Percentiles rank a stretch among this genome's conserved stretches.
Evolutionary conservation across 2,888 invertebrate species (phyloP).

Genomic region (Yponomeuta cagnagella): DNA sequence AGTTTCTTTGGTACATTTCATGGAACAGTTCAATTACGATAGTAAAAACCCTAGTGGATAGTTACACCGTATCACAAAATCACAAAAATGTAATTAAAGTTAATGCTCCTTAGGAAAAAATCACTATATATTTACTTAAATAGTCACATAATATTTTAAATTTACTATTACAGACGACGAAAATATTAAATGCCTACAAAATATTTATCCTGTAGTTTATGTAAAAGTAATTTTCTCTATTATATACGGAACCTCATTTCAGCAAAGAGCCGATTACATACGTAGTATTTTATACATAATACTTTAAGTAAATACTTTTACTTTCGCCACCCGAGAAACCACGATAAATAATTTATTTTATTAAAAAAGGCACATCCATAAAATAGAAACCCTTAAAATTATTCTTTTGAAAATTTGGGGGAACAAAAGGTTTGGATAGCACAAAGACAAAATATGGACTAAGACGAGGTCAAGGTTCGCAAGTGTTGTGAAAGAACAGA

Average conservation of each 20-base stretch:
- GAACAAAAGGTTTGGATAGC: neutral
- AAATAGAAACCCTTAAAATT: conserved; percentile 21
- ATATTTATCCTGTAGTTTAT: neutral
- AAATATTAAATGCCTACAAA: neutral
- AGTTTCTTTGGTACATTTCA: neutral
- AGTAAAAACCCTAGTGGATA: neutral
- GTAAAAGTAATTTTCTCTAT: neutral
- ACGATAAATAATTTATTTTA: conserved; percentile 23
- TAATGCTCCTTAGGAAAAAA: too few relatives aligned
- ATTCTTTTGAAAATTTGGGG: neutral
- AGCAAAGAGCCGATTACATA: too few relatives aligned
- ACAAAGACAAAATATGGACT: neutral
- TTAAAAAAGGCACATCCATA: conserved; percentile 61
- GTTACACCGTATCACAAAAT: neutral
- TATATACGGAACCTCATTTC: neutral
- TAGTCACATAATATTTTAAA: too few relatives aligned
- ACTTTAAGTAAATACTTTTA: conserved; percentile 4
- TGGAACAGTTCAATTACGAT: neutral
- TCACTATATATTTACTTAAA: too few relatives aligned
- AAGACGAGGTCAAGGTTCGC: neutral
- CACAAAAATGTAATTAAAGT: neutral
- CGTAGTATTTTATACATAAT: neutral
- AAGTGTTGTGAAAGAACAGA: too few relatives aligned
- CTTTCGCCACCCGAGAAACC: conserved; percentile 10
- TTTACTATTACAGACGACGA: neutral